These are phyloP conservation scores for Dromius quadrimaculatus DNA, from an alignment of 2,888 invertebrate species.

Conservation along the genomic window DNA sequence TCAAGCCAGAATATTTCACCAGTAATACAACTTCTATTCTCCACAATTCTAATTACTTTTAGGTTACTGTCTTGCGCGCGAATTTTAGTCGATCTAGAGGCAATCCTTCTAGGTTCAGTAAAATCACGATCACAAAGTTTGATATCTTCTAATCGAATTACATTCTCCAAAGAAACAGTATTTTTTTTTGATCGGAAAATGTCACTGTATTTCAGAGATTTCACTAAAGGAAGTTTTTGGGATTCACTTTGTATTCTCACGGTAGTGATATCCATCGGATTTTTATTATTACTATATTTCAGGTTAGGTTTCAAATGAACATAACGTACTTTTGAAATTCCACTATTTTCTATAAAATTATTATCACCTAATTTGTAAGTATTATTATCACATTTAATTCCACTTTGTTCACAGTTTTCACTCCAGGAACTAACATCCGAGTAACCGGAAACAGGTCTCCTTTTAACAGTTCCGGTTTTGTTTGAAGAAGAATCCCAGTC, in stretches of 20 bases:
- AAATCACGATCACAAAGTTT: slow-evolving; percentile 6
- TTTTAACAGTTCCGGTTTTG: slow-evolving; percentile 79
- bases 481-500: slow-evolving; percentile 82
- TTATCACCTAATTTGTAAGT: background rate
- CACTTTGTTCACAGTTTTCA: slow-evolving; percentile 10
- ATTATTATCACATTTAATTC: background rate
- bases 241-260: too few relatives aligned
- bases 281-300: background rate
- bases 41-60: background rate
- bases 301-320: background rate
- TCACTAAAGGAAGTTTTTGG: too few relatives aligned
- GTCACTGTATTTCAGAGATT: too few relatives aligned
- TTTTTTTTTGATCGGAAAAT: slow-evolving; percentile 23
- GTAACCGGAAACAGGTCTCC: slow-evolving; percentile 71
- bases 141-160: background rate
- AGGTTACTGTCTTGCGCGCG: background rate
- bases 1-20: slow-evolving; percentile 13
- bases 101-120: background rate
- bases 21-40: slow-evolving; percentile 9
- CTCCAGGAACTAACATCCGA: slow-evolving; percentile 41
- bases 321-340: background rate
- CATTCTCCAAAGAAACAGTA: background rate
- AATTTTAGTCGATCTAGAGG: background rate
- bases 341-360: background rate
- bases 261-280: too few relatives aligned